Percentiles rank a stretch among this genome's conserved stretches.
Conservation (phyloP, 2,113 vertebrate species). For the Serilophus lunatus region DNA sequence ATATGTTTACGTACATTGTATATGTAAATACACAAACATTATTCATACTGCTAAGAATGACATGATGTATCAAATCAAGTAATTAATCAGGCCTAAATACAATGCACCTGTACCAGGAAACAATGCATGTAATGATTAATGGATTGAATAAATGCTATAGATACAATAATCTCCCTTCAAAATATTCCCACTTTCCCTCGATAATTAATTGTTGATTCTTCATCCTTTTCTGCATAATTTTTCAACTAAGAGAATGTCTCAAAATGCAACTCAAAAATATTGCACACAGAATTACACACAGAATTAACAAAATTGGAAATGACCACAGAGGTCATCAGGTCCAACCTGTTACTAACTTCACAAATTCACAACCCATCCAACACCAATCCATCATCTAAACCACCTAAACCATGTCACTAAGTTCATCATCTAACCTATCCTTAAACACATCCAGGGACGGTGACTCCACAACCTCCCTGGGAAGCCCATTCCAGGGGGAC, state of each 20-base stretch:
- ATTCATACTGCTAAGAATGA: background rate
- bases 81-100: background rate
- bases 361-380: too few species aligned
- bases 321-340: too few species aligned
- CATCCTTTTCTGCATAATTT: background rate
- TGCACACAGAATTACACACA: too few species aligned
- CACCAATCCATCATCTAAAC: too few species aligned
- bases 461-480: too few species aligned
- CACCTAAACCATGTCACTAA: too few species aligned
- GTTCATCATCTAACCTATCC: too few species aligned
- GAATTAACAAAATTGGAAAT: too few species aligned
- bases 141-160: background rate
- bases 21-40: background rate
- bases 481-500: too few species aligned
- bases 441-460: too few species aligned
- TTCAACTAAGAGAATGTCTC: background rate
- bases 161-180: background rate
- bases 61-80: background rate
- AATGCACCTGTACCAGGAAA: background rate
- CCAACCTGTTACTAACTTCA: too few species aligned
- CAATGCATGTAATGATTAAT: background rate
- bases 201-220: background rate
- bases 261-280: background rate
- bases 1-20: background rate
- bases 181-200: background rate